Evolutionary conservation across 1,140 invertebrate genomes (phyloP).

Genomic region (Lordiphosa mommai): DNA sequence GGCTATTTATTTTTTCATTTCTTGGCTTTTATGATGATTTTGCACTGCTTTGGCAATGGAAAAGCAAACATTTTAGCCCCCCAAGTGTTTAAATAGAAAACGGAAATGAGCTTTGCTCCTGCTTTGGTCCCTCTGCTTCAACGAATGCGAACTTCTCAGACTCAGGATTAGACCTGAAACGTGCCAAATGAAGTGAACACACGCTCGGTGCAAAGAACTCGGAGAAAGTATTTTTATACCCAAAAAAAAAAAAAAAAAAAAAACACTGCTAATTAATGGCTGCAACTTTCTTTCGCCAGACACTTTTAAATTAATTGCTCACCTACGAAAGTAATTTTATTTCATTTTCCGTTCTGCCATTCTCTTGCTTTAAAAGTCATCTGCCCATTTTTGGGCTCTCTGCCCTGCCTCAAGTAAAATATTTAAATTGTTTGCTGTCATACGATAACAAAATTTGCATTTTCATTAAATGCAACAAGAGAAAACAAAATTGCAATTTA

Average conservation of each 20-base stretch:
- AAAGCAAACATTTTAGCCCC: conserved; percentile 76
- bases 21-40: conserved; percentile 73
- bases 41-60: conserved; percentile 57
- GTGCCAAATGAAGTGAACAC: conserved; percentile 61
- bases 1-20: conserved; percentile 73
- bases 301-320: conserved; percentile 64
- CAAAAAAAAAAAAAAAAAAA: neutral
- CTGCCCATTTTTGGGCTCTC: conserved; percentile 52
- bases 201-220: conserved; percentile 5
- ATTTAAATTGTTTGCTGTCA: conserved; percentile 49
- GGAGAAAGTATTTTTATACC: neutral
- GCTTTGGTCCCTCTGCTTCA: conserved; percentile 15
- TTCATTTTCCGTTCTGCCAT: conserved; percentile 28
- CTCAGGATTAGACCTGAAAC: conserved; percentile 35
- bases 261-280: conserved; percentile 64
- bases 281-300: conserved; percentile 60
- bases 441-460: conserved; percentile 51
- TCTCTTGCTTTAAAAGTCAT: conserved; percentile 27
- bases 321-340: conserved; percentile 36
- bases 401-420: conserved; percentile 29
- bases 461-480: conserved; percentile 45
- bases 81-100: conserved; percentile 77
- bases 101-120: conserved; percentile 71
- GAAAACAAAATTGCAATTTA: conserved; percentile 51
- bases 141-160: conserved; percentile 25